Conservation (phyloP, 2,797 vertebrate species). For the Taeniopygia guttata region DNA sequence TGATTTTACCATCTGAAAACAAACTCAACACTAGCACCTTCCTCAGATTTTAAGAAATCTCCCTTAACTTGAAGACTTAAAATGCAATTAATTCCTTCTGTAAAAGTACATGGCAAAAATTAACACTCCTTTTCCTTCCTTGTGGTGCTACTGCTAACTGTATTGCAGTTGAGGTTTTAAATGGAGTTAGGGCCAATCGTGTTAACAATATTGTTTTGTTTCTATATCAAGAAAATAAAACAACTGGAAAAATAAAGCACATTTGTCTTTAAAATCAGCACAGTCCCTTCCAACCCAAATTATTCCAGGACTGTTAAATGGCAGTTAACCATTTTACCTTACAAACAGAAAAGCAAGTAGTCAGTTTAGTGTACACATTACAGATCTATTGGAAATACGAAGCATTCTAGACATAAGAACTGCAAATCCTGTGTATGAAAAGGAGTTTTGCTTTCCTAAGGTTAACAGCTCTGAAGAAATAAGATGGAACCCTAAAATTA, state of each 20-base stretch:
- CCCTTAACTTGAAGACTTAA: background rate
- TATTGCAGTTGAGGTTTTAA: background rate
- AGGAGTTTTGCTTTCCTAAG: background rate
- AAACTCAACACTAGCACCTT: background rate
- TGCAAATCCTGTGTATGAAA: background rate
- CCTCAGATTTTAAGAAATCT: background rate
- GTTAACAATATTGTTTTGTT: background rate
- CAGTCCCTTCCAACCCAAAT: background rate
- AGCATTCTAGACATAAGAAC: background rate
- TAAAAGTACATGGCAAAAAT: background rate
- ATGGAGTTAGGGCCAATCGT: background rate
- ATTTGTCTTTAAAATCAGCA: background rate
- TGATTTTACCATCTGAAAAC: background rate
- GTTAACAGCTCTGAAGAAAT: background rate
- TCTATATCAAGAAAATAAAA: background rate
- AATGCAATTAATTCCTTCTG: background rate
- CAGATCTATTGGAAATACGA: background rate
- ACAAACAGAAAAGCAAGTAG: background rate
- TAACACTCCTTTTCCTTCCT: background rate
- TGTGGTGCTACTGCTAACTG: background rate
- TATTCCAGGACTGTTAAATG: background rate
- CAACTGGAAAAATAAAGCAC: background rate
- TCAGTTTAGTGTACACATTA: background rate
- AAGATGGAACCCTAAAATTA: background rate
- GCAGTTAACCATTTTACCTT: background rate